Base-by-base conservation (phyloP, 64 coral and sea anemone genomes). In the Montipora foliosa region DNA sequence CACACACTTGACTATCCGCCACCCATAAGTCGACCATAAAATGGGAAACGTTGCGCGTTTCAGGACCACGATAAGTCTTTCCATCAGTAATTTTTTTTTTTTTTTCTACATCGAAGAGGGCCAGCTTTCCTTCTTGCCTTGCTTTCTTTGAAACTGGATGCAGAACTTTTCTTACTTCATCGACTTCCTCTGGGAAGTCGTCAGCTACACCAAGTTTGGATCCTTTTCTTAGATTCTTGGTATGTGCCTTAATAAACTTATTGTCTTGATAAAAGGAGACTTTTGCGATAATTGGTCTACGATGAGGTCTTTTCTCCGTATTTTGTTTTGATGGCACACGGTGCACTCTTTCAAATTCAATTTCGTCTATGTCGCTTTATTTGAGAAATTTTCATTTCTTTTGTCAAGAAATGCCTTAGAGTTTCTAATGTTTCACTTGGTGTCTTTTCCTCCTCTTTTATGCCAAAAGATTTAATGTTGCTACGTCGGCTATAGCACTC, bases 261-360 rank as follows among this genome's bases (percentile, higher is more conserved):
- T 77, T 77, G 45, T 77, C 75, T 29, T 49, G 75, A 77, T 14
- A 77, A 47, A 77, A 77, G 44, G 75, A 77, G 6, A 49, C 12
- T 49, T 77, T 77, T 13, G 75, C 75, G 10, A 77, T 49, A 2
- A 77, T 77, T 5, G 75, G 75, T 16, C 75, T 13, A 15, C 8
- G 75, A 7, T 47, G 9, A 1, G 8, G 29, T 2, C 15, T 77
- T 66, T 13, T 66, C 61, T 16, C 8, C 61, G 61, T 66, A 66
- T 66, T 66, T 13, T 9, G 61, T 66, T 17, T 48, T 29, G 7
- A 8, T 8, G 75, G 75, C 5, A 77, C 45, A 14, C 75, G 44
- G 14, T 77, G 75, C 4, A 77, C 75, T 77, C 75, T 47, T 77
- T 77, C 45, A 44, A 77, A 77, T 15, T 49, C 11, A 14, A 77